Percentiles rank a stretch among this genome's conserved stretches.
These are phyloP conservation scores for Esox niger DNA, from an alignment of 2,113 vertebrate genomes.

Conservation along the genomic window DNA sequence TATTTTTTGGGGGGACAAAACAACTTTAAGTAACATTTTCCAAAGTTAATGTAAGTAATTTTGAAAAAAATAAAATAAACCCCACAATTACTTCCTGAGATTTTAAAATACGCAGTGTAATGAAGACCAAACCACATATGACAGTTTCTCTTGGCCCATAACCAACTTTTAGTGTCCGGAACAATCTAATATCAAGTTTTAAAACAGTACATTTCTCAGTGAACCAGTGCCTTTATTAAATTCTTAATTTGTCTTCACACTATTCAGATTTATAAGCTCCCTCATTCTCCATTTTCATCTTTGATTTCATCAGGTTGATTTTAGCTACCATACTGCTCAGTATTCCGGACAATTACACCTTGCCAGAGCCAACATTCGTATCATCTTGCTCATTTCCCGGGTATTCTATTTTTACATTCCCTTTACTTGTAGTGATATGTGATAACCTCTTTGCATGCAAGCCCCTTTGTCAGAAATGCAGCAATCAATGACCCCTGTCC, in stretches of 20 bases:
- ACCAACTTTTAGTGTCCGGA: too few relatives aligned
- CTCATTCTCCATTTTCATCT: neutral
- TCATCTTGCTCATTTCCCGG: slow-evolving; percentile 15
- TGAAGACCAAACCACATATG: too few relatives aligned
- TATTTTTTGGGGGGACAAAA: too few relatives aligned
- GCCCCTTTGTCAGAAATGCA: neutral
- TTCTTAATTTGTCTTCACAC: neutral
- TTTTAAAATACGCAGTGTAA: too few relatives aligned
- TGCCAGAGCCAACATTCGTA: neutral
- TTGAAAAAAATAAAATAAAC: too few relatives aligned
- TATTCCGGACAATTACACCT: neutral
- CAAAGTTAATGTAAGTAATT: too few relatives aligned
- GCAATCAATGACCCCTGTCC: slow-evolving; percentile 3
- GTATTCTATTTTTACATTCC: slow-evolving; percentile 1
- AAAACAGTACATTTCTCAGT: too few relatives aligned
- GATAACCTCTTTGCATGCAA: slow-evolving; percentile 1
- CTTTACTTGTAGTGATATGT: neutral
- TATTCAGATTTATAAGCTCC: neutral
- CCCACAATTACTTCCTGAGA: too few relatives aligned
- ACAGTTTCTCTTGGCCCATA: too few relatives aligned
- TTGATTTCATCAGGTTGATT: neutral
- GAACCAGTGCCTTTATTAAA: too few relatives aligned
- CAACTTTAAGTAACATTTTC: too few relatives aligned
- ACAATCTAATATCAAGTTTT: too few relatives aligned
- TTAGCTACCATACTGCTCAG: neutral